Conservation (phyloP, 2,888 invertebrate genomes). For the Hyles lineata region DNA sequence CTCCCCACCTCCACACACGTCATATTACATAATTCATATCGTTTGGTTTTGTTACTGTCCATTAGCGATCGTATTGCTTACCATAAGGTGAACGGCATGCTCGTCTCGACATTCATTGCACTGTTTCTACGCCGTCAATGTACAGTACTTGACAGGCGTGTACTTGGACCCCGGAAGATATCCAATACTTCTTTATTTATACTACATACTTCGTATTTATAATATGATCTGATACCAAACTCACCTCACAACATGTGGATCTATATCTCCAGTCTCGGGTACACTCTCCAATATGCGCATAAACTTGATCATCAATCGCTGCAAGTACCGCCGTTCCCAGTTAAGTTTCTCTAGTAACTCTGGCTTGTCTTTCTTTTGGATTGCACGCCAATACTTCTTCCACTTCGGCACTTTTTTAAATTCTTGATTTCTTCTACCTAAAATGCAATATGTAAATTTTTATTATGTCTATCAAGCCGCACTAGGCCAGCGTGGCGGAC, state of each 20-base stretch:
- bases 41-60: no score
- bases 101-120: no score
- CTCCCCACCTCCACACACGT: no score
- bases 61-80: no score
- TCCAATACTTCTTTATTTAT: no score
- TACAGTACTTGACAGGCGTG: no score
- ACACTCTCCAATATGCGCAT: constrained; percentile 92
- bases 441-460: constrained; percentile 19
- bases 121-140: no score
- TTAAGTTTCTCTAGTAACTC: constrained; percentile 88
- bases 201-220: neutral
- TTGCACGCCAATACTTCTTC: constrained; percentile 95
- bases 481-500: no score
- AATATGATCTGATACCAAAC: constrained; percentile 9
- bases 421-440: constrained; percentile 93
- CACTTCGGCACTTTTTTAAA: constrained; percentile 94
- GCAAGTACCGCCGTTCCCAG: constrained; percentile 95
- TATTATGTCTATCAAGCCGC: no score
- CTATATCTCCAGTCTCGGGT: constrained; percentile 85
- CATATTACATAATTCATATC: no score
- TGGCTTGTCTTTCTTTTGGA: constrained; percentile 93
- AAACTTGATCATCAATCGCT: constrained; percentile 94
- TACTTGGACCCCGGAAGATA: no score
- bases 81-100: no score
- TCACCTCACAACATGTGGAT: constrained; percentile 82